phyloP scores from a whole-genome alignment of 2,797 vertebrate species.

The Poeciliopsis gracilis region DNA sequence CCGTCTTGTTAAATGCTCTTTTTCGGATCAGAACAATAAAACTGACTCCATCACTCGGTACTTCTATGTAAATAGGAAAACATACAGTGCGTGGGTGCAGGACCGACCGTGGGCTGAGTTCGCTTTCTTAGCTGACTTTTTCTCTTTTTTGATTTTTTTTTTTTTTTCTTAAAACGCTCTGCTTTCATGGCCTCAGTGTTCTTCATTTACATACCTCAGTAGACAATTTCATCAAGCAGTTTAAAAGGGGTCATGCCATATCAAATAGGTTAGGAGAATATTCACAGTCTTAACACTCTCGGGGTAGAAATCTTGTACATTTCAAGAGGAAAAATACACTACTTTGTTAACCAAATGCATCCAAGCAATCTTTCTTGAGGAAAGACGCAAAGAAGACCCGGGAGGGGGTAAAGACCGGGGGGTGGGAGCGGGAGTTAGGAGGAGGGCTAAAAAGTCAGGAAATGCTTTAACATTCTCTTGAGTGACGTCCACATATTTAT shows the following conservation, averaged over 20 bases:
- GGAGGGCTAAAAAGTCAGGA: constrained; percentile 62
- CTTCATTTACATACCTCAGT: constrained; percentile 71
- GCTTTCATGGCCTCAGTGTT: constrained; percentile 66
- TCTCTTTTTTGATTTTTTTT: constrained; percentile 27
- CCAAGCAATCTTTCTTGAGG: constrained; percentile 66
- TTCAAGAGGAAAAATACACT: constrained; percentile 56
- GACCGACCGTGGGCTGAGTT: constrained; percentile 54
- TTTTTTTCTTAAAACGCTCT: constrained; percentile 30
- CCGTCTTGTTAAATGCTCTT: constrained; percentile 39
- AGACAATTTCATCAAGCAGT: constrained; percentile 76
- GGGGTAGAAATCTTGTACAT: constrained; percentile 62
- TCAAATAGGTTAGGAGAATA: constrained; percentile 72
- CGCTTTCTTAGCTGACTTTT: constrained; percentile 49
- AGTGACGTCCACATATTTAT: constrained; percentile 79
- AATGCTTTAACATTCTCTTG: constrained; percentile 78
- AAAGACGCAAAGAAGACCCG: constrained; percentile 52
- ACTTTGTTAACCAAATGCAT: constrained; percentile 73
- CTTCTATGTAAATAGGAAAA: constrained; percentile 65
- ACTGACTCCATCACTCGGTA: constrained; percentile 43
- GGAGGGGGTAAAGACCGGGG: not conserved
- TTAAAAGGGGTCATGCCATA: constrained; percentile 78
- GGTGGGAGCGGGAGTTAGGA: constrained; percentile 1
- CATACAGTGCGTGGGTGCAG: constrained; percentile 56
- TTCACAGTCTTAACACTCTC: constrained; percentile 70
- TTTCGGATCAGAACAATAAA: constrained; percentile 45